Evolutionary conservation across 2,888 invertebrate species (phyloP).

Genomic region (Crossocerus cetratus): DNA sequence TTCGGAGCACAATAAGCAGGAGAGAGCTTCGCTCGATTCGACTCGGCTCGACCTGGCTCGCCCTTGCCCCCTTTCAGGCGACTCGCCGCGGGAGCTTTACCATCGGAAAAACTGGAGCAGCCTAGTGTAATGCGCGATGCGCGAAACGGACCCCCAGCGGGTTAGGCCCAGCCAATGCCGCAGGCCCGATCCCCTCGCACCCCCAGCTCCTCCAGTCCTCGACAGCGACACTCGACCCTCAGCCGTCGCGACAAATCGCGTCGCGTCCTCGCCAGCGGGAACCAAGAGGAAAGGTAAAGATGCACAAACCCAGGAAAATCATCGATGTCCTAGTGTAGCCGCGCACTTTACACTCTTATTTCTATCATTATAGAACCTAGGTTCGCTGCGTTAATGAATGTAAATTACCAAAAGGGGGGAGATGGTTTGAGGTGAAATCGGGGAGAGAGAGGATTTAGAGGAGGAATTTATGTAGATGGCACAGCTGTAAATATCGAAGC

Average conservation of each 20-base stretch:
- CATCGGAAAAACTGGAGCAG: too few species aligned
- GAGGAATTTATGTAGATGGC: background rate
- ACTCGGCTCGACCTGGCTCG: too few species aligned
- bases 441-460: background rate
- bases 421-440: conserved; percentile 22
- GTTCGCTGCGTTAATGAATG: background rate
- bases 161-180: too few species aligned
- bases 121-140: too few species aligned
- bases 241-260: too few species aligned
- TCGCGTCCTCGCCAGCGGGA: conserved; percentile 6
- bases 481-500: background rate
- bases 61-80: too few species aligned
- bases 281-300: background rate
- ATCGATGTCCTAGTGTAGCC: conserved; percentile 18
- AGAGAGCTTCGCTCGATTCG: background rate
- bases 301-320: conserved; percentile 2
- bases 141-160: too few species aligned
- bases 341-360: conserved; percentile 40
- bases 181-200: too few species aligned
- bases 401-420: conserved; percentile 15
- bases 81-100: too few species aligned
- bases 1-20: background rate
- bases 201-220: too few species aligned
- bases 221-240: background rate
- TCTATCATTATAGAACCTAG: conserved; percentile 29